Percentiles rank a stretch among this genome's conserved stretches.
phyloP scores from a whole-genome alignment of 2,888 invertebrate genomes.

The Trisateles emortualis region DNA sequence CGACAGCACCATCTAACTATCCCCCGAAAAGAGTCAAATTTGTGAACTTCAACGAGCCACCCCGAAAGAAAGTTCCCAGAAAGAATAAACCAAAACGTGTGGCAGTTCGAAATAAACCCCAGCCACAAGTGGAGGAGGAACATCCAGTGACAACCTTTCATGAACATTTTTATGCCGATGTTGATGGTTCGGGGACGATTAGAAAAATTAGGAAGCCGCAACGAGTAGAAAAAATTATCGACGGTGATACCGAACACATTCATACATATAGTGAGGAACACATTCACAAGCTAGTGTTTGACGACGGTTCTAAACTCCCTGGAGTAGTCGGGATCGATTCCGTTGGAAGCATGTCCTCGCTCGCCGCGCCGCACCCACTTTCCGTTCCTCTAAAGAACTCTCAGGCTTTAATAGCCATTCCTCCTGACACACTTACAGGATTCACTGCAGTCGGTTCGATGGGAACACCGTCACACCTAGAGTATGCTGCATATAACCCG shows the following conservation, averaged over 20 bases:
- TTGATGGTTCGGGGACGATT: constrained; percentile 77
- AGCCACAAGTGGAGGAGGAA: constrained; percentile 67
- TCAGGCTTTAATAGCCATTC: constrained; percentile 63
- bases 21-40: constrained; percentile 74
- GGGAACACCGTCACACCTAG: constrained; percentile 72
- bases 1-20: constrained; percentile 49
- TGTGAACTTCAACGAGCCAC: constrained; percentile 70
- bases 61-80: constrained; percentile 69
- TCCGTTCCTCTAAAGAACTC: constrained; percentile 67
- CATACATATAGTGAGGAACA: constrained; percentile 85
- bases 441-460: constrained; percentile 66
- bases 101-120: constrained; percentile 59
- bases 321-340: constrained; percentile 62
- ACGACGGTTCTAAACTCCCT: constrained; percentile 62
- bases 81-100: constrained; percentile 76
- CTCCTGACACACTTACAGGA: constrained; percentile 61
- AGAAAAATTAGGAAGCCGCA: constrained; percentile 80
- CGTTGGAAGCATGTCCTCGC: constrained; percentile 63
- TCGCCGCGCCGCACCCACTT: constrained; percentile 60
- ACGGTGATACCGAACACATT: constrained; percentile 84
- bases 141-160: constrained; percentile 78
- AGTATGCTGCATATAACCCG: constrained; percentile 79
- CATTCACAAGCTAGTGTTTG: constrained; percentile 78
- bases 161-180: constrained; percentile 82
- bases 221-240: constrained; percentile 83